Base-by-base conservation (phyloP, 2,113 vertebrate genomes). In the Catagonus wagneri region DNA sequence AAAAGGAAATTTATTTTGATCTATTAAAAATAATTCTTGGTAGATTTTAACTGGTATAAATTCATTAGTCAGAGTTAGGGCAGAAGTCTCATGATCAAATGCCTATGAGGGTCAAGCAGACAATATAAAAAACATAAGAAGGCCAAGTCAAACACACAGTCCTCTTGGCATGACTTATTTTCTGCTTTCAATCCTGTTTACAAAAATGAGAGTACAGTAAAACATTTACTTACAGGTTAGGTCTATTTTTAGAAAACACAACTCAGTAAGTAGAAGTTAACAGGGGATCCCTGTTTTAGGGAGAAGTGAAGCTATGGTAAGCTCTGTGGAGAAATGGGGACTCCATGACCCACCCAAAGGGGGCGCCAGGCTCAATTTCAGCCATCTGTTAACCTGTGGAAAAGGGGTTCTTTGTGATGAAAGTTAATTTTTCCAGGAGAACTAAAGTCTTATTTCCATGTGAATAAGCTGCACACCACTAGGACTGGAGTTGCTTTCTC, bases 31-130 rank as follows among this genome's bases (percentile, higher is more conserved):
- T 83, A 90, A 89, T 44, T 85, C 90, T 17, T 80, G 34, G 34
- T 6, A 90, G 72, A 94, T 95, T 93, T 88, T 93, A 91, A 95
- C 75, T 85, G 83, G 36, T 44, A 72, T 56, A 79, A 44, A 75
- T 75, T 96, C 15, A 90, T 72, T 66, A 90, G 71, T 88, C 39
- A 61, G 25, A 96, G 68, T 96, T 66, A 95, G 23, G 34, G 36
- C 16, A 65, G 9, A 8, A 25, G 19, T 83, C 17, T 84, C 17
- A 3, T 87, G 32, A 96, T 50, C 2, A 83, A 93, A 93, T 80
- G 69, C 9, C 23, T 88, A 60, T 16, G 20, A 68, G 15, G 12
- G 25, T 90, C 32, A 95, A 61, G 29, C 11, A 74, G 20, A 74
- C 71, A 81, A 92, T 58, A 75, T 4, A 68, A 72, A 58, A 76